Percentiles rank a stretch among this genome's conserved stretches.
phyloP scores from a whole-genome alignment of 2,888 invertebrate species.

The Trichacis sp. region DNA sequence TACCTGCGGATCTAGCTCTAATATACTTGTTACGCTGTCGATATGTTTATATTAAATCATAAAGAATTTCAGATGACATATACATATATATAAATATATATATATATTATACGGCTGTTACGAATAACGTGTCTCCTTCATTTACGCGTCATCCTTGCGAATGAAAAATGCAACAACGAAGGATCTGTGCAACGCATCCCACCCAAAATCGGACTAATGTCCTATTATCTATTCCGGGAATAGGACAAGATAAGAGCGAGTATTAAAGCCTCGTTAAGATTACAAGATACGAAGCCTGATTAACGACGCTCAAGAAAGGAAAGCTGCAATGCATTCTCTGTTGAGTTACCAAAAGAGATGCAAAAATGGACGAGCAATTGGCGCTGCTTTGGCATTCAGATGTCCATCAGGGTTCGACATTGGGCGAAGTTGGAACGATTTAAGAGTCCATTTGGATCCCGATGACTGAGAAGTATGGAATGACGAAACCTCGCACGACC shows the following conservation, averaged over 20 bases:
- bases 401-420: background rate
- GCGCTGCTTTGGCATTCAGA: background rate
- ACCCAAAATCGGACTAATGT: too few species aligned
- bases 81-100: conserved; percentile 30
- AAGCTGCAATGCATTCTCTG: background rate
- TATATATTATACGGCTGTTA: conserved; percentile 59
- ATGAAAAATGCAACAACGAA: conserved; percentile 13
- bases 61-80: conserved; percentile 55
- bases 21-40: conserved; percentile 65
- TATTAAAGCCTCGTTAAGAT: background rate
- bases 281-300: background rate
- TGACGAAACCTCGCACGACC: conserved; percentile 10
- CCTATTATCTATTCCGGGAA: background rate
- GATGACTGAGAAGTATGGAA: background rate
- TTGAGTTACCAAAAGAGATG: too few species aligned
- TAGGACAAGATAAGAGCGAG: background rate
- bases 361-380: background rate
- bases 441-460: too few species aligned
- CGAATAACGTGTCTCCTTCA: conserved; percentile 45
- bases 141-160: conserved; percentile 42
- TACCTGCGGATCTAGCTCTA: conserved; percentile 58
- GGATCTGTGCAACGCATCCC: background rate
- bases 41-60: conserved; percentile 64
- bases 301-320: background rate
- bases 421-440: background rate